These are phyloP conservation scores for Chelon auratus DNA, from an alignment of 2,797 vertebrate genomes.

Conservation along the genomic window DNA sequence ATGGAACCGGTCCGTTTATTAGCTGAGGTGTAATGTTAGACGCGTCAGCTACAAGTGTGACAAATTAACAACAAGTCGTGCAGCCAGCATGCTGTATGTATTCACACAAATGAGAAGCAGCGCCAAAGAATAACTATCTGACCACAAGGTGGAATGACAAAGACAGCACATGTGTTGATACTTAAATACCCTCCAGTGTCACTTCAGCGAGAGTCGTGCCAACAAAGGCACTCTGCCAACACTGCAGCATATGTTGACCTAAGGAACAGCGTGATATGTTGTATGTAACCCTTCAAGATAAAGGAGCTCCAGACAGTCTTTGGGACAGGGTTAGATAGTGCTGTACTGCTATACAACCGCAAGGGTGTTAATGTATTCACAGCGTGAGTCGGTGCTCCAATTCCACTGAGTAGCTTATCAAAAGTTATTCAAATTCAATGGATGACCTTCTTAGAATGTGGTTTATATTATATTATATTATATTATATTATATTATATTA, in stretches of 20 bases:
- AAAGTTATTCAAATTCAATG: neutral
- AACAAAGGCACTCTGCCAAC: constrained; percentile 53
- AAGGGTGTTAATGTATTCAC: constrained; percentile 24
- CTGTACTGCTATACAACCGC: neutral
- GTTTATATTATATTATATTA: too few relatives aligned
- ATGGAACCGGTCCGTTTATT: constrained; percentile 7
- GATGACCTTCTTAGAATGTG: too few relatives aligned
- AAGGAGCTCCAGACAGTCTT: constrained; percentile 25
- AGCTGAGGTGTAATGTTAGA: constrained; percentile 52
- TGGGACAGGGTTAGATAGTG: neutral
- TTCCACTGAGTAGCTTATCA: neutral
- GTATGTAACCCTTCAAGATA: constrained; percentile 52
- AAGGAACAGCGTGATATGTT: constrained; percentile 25
- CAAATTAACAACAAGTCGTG: constrained; percentile 60
- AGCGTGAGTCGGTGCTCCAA: constrained; percentile 4
- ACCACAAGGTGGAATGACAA: constrained; percentile 46
- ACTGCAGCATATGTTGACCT: constrained; percentile 17
- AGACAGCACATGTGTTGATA: constrained; percentile 53
- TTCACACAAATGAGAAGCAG: constrained; percentile 40
- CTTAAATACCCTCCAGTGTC: constrained; percentile 36
- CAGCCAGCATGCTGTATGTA: constrained; percentile 23
- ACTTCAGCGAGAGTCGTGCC: constrained; percentile 40
- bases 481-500: too few relatives aligned
- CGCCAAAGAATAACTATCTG: constrained; percentile 41
- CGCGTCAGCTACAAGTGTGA: constrained; percentile 56